phyloP scores from a whole-genome alignment of 2,113 vertebrate genomes.

The Morone chrysops region DNA sequence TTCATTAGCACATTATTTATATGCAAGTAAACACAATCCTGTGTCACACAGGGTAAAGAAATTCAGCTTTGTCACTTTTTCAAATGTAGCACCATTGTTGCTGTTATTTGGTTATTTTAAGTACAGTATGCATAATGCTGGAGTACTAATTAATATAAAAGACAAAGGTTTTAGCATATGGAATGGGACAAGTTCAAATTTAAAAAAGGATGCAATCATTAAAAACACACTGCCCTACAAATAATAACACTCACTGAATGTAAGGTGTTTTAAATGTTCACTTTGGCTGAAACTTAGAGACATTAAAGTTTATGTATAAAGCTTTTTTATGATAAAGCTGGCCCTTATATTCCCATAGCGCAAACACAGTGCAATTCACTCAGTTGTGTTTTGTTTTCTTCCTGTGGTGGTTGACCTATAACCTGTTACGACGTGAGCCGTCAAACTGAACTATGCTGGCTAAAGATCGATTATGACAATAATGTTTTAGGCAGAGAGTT shows the following conservation, averaged over 20 bases:
- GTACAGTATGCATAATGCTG: neutral
- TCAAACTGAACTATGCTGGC: too few species aligned
- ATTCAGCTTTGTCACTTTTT: conserved; percentile 8
- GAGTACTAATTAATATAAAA: neutral
- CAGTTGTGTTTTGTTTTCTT: too few species aligned
- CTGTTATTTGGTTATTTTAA: neutral
- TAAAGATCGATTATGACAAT: too few species aligned
- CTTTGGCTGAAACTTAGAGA: neutral
- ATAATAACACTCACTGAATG: neutral
- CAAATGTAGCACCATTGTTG: neutral
- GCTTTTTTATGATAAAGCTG: too few species aligned
- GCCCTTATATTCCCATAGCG: too few species aligned
- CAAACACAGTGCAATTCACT: too few species aligned
- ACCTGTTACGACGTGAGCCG: too few species aligned
- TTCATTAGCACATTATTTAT: conserved; percentile 51
- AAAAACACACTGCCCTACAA: neutral
- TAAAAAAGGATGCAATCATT: neutral
- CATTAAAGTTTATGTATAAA: too few species aligned
- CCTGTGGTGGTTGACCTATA: too few species aligned
- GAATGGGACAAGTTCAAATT: too few species aligned
- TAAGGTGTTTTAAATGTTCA: neutral
- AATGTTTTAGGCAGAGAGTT: too few species aligned
- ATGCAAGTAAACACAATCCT: conserved; percentile 44
- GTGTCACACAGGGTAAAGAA: conserved; percentile 21
- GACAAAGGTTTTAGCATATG: neutral